phyloP scores from a whole-genome alignment of 2,113 vertebrate species.

The Conger conger region DNA sequence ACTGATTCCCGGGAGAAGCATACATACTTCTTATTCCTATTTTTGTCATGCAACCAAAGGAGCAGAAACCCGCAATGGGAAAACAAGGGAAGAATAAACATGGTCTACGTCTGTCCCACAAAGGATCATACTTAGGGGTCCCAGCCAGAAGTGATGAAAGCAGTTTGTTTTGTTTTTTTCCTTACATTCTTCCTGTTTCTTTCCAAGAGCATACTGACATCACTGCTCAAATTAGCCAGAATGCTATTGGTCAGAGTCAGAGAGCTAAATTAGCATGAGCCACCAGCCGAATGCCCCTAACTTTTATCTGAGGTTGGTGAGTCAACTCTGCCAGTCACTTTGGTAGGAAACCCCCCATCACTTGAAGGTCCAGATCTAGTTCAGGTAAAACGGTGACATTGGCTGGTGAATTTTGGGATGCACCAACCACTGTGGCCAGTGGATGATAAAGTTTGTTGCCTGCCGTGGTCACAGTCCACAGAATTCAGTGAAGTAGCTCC shows the following conservation, averaged over 20 bases:
- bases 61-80: background rate
- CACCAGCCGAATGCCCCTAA: no score
- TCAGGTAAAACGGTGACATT: no score
- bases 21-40: slow-evolving; percentile 14
- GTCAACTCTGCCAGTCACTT: no score
- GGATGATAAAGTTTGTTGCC: no score
- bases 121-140: background rate
- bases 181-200: background rate
- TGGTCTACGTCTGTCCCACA: background rate
- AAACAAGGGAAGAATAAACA: background rate
- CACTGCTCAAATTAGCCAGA: background rate
- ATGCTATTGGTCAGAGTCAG: background rate
- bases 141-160: background rate
- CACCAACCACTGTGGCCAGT: no score
- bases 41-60: background rate
- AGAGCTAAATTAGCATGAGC: no score
- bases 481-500: background rate
- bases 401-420: no score
- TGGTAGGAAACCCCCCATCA: no score
- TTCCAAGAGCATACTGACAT: background rate
- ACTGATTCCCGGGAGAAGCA: slow-evolving; percentile 11
- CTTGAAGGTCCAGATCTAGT: no score
- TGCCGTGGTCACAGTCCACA: background rate
- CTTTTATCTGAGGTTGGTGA: no score
- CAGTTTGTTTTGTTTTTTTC: background rate